Conservation (phyloP, 2,113 vertebrate genomes). For the Megaceryle torquata region DNA sequence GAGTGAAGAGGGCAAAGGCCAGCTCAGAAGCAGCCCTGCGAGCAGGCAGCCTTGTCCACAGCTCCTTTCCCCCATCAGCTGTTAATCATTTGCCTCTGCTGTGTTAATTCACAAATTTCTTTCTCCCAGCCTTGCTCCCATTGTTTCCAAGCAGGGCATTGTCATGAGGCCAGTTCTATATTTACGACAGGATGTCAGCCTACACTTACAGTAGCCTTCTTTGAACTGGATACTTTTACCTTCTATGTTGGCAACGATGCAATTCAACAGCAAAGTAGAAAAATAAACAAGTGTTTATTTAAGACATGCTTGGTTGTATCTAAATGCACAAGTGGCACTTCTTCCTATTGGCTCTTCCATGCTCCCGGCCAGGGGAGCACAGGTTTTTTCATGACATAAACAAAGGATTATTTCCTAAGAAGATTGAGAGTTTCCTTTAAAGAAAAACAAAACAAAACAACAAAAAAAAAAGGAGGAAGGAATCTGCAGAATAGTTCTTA, state of each 20-base stretch:
- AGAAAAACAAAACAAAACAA: constrained; percentile 8
- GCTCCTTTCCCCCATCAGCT: constrained; percentile 37
- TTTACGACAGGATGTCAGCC: constrained; percentile 73
- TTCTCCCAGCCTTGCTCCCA: constrained; percentile 37
- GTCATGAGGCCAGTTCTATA: constrained; percentile 57
- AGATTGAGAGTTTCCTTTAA: constrained; percentile 48
- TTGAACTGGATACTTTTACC: constrained; percentile 68
- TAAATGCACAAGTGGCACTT: neutral
- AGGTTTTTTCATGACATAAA: constrained; percentile 52
- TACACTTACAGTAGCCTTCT: constrained; percentile 30
- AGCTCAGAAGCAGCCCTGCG: neutral
- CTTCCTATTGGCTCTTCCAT: constrained; percentile 13
- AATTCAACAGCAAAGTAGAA: constrained; percentile 62
- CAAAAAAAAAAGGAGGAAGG: constrained; percentile 30
- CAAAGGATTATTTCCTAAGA: constrained; percentile 64
- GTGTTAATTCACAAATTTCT: constrained; percentile 59
- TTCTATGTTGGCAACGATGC: constrained; percentile 45
- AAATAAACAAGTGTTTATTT: constrained; percentile 73
- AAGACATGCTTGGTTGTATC: constrained; percentile 28
- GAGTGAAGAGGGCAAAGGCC: neutral
- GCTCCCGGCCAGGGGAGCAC: neutral
- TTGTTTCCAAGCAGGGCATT: constrained; percentile 47
- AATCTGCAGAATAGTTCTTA: constrained; percentile 47
- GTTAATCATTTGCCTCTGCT: neutral
- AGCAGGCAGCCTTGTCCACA: neutral